phyloP scores from a whole-genome alignment of 2,888 invertebrate genomes.

The Nomada lathburiana region DNA sequence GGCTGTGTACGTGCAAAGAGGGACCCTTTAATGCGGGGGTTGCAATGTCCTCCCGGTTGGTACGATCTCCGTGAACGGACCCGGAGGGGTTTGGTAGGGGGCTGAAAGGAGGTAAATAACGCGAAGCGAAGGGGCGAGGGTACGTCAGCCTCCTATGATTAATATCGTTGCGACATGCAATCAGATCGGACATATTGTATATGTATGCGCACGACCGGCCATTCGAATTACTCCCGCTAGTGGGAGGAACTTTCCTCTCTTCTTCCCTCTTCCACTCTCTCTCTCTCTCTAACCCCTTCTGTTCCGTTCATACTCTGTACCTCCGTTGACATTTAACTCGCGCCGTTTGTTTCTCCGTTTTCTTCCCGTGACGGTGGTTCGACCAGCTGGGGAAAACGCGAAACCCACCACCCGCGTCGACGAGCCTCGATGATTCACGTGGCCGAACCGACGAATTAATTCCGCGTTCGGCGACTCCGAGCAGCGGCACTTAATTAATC shows the following conservation, averaged over 20 bases:
- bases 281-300: constrained; percentile 20
- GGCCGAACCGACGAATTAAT: constrained; percentile 62
- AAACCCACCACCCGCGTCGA: neutral
- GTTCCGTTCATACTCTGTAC: constrained; percentile 3
- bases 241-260: constrained; percentile 56
- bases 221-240: constrained; percentile 69
- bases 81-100: constrained; percentile 71
- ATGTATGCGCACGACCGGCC: constrained; percentile 66
- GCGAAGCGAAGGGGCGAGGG: constrained; percentile 81
- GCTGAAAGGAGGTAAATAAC: constrained; percentile 78
- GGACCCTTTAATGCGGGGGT: constrained; percentile 47
- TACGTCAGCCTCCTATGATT: constrained; percentile 86
- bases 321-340: constrained; percentile 1
- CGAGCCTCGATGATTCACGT: constrained; percentile 59
- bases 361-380: constrained; percentile 35
- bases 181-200: constrained; percentile 83
- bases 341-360: constrained; percentile 26
- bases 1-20: constrained; percentile 17
- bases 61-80: constrained; percentile 56
- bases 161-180: constrained; percentile 86
- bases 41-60: constrained; percentile 60
- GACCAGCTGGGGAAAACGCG: constrained; percentile 38
- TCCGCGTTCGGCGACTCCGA: constrained; percentile 58
- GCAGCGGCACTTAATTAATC: constrained; percentile 58
- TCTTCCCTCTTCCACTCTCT: constrained; percentile 12